Conservation (phyloP, 2,888 invertebrate species). For the Nomada goodeniana region DNA sequence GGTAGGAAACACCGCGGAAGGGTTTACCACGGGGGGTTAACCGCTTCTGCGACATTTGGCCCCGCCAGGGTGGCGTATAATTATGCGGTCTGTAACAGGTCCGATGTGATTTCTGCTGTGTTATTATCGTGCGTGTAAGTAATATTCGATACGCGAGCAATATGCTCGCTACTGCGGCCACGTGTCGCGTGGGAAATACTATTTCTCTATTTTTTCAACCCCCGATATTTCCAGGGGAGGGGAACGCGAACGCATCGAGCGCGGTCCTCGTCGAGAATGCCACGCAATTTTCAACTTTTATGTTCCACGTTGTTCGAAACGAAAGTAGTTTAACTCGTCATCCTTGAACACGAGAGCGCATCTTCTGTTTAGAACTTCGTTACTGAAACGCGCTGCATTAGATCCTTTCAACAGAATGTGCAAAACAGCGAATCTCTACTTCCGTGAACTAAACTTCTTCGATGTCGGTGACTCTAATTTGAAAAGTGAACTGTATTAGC, state of each 20-base stretch:
- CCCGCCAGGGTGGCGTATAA: conserved; percentile 74
- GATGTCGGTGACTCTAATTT: too few species aligned
- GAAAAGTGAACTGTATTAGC: too few species aligned
- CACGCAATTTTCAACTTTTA: neutral
- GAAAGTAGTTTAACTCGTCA: too few species aligned
- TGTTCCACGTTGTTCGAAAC: too few species aligned
- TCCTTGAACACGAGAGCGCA: too few species aligned
- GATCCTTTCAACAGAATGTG: too few species aligned
- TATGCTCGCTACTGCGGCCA: conserved; percentile 44
- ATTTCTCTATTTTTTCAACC: neutral
- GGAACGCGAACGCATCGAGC: neutral
- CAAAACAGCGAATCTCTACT: too few species aligned
- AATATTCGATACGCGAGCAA: conserved; percentile 54
- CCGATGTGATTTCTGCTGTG: conserved; percentile 61
- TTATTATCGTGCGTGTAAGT: conserved; percentile 46
- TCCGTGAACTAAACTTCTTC: too few species aligned
- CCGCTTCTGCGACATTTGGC: conserved; percentile 80
- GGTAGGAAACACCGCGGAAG: conserved; percentile 57
- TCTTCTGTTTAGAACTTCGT: too few species aligned
- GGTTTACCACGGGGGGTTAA: conserved; percentile 75
- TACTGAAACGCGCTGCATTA: too few species aligned
- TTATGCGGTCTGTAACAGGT: conserved; percentile 71
- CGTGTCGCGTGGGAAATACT: conserved; percentile 2
- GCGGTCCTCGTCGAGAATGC: neutral
- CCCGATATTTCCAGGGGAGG: neutral